These are phyloP conservation scores for silkworm (Bombyx mori) DNA, from an alignment of 1,140 invertebrate species.

Conservation along the genomic window ASM3026992v2 NC_085123.1:5371001-5371500, in stretches of 20 bases:
- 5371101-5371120: no score
- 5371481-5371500: background rate
- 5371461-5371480: background rate
- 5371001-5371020: no score
- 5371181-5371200: slow-evolving; percentile 28
- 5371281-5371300: slow-evolving; percentile 23
- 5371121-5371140: no score
- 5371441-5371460: background rate
- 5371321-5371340: slow-evolving; percentile 24
- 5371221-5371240: slow-evolving; percentile 11
- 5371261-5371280: slow-evolving; percentile 17
- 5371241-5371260: slow-evolving; percentile 16
- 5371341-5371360: slow-evolving; percentile 19
- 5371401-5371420: slow-evolving; percentile 2
- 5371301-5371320: slow-evolving; percentile 26
- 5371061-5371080: no score
- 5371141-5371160: no score
- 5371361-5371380: slow-evolving; percentile 27
- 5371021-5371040: no score
- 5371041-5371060: no score
- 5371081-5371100: no score
- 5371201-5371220: slow-evolving; percentile 21
- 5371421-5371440: background rate
- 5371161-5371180: slow-evolving; percentile 14
- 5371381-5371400: slow-evolving; percentile 18